Percentiles rank a stretch among this genome's conserved stretches.
phyloP scores from a whole-genome alignment of 2,888 invertebrate species.

The Campoletis raptor region DNA sequence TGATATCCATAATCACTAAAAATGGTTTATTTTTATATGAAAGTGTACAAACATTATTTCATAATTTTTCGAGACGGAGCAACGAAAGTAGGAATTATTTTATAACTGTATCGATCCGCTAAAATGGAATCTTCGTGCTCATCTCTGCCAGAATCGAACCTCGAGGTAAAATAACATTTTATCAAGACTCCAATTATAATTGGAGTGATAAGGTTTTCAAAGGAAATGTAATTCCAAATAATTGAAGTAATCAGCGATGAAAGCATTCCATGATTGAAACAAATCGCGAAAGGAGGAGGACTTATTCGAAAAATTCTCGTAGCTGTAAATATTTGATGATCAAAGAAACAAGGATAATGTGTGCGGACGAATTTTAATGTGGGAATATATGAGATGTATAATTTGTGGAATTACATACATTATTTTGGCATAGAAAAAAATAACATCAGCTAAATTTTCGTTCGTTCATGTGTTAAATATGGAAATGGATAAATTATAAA shows the following conservation, averaged over 20 bases:
- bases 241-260: slow-evolving; percentile 1
- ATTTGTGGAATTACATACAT: neutral
- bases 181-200: slow-evolving; percentile 10
- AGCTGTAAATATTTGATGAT: neutral
- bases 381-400: neutral
- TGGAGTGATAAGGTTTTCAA: neutral
- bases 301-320: neutral
- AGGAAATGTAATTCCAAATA: slow-evolving; percentile 11
- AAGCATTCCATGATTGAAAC: slow-evolving; percentile 1
- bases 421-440: neutral
- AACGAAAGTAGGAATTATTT: neutral
- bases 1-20: neutral
- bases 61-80: neutral
- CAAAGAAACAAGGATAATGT: slow-evolving; percentile 7
- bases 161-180: neutral
- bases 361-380: neutral
- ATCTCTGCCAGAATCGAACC: neutral
- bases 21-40: neutral
- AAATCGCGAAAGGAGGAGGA: neutral
- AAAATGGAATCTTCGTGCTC: neutral
- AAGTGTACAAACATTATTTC: neutral
- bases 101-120: neutral
- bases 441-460: slow-evolving; percentile 3
- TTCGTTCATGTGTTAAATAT: slow-evolving; percentile 9
- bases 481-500: slow-evolving; percentile 36